Evolutionary conservation across 2,888 invertebrate genomes (phyloP).

Genomic region (Campaea margaritaria): DNA sequence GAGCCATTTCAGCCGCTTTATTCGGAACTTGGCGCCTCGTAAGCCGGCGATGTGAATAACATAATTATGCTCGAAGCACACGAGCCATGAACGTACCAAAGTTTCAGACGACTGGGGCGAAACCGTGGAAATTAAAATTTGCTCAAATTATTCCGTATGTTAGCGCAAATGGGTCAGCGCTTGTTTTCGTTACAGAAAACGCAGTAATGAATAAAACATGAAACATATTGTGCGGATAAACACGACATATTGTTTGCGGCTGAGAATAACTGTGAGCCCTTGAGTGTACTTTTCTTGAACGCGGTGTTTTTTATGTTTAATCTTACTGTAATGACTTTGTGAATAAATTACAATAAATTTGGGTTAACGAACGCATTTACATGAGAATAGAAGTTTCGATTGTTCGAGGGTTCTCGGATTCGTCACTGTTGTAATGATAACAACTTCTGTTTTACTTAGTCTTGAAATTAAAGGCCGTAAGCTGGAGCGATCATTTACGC

Average conservation of each 20-base stretch:
- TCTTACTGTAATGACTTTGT: slow-evolving; percentile 10
- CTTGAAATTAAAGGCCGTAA: too few relatives aligned
- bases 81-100: slow-evolving; percentile 19
- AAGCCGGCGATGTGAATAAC: neutral
- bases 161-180: slow-evolving; percentile 35
- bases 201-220: slow-evolving; percentile 38
- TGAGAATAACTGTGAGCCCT: slow-evolving; percentile 12
- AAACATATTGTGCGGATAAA: slow-evolving; percentile 26
- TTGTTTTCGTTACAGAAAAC: slow-evolving; percentile 32
- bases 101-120: slow-evolving; percentile 13
- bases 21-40: neutral
- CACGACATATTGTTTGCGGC: slow-evolving; percentile 20
- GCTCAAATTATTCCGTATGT: slow-evolving; percentile 39
- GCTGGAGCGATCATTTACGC: too few relatives aligned
- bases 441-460: too few relatives aligned
- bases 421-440: too few relatives aligned
- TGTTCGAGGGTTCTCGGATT: neutral
- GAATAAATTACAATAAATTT: slow-evolving; percentile 13
- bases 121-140: slow-evolving; percentile 38
- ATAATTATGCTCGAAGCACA: neutral
- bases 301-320: slow-evolving; percentile 9
- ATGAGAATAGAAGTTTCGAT: neutral
- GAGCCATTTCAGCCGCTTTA: too few relatives aligned
- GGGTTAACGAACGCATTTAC: slow-evolving; percentile 1
- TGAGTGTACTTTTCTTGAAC: slow-evolving; percentile 22